phyloP scores from a whole-genome alignment of 1,140 invertebrate genomes.

The Yoshiicerus persimilis region DNA sequence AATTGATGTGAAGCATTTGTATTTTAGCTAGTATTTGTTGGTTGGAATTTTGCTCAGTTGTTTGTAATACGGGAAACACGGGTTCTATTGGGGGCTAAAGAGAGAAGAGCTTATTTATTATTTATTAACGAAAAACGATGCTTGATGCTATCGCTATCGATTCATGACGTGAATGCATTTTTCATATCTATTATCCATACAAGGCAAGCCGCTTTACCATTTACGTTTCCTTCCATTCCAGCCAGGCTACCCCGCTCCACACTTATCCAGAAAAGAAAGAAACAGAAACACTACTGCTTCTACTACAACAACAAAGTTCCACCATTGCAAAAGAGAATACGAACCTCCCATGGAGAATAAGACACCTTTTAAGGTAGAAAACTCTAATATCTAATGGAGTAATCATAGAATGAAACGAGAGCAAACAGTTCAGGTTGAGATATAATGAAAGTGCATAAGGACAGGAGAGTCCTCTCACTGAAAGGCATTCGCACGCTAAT shows the following conservation, averaged over 20 bases:
- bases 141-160: conserved; percentile 11
- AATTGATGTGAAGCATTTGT: background rate
- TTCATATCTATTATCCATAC: conserved; percentile 8
- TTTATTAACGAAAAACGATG: conserved; percentile 14
- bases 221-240: background rate
- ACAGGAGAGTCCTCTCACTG: background rate
- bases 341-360: background rate
- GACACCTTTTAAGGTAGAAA: conserved; percentile 1
- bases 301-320: background rate
- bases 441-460: background rate
- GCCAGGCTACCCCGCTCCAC: background rate
- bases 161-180: conserved; percentile 3
- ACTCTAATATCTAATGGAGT: background rate
- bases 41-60: background rate
- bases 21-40: background rate
- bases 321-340: background rate
- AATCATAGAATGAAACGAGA: background rate
- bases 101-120: conserved; percentile 14
- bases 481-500: background rate
- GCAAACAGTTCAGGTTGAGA: background rate
- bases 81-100: background rate
- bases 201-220: background rate
- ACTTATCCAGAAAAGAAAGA: background rate
- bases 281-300: background rate
- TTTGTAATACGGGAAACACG: background rate